A percentile compares a stretch with the other conserved stretches of the same genome.
These are phyloP conservation scores for Diarsia mendica DNA, from an alignment of 2,888 invertebrate genomes.

Conservation along the genomic window DNA sequence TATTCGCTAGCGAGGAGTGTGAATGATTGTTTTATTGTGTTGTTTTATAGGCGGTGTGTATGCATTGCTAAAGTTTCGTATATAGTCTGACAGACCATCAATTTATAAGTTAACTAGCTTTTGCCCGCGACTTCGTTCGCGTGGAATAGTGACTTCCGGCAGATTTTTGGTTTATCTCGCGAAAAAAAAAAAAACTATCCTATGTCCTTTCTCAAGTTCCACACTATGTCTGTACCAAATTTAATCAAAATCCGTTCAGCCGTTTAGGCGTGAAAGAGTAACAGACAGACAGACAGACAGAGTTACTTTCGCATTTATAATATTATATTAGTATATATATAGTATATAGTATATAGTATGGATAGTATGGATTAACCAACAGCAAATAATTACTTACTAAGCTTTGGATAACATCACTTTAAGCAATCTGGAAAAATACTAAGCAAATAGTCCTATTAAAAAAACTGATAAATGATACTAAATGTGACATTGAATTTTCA, in stretches of 20 bases:
- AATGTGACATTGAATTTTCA: background rate
- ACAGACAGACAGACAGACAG: no score
- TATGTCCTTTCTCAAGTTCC: no score
- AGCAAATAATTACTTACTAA: background rate
- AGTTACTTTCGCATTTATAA: no score
- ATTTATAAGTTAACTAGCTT: background rate
- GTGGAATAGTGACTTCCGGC: no score
- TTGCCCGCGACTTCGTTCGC: no score
- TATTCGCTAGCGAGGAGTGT: background rate
- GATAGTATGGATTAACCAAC: background rate
- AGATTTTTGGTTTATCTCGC: no score
- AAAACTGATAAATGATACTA: background rate
- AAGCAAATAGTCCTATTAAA: background rate
- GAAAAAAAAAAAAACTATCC: no score
- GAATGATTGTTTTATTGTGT: constrained; percentile 9
- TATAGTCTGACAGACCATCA: background rate
- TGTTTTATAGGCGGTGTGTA: background rate
- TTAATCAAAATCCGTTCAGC: no score
- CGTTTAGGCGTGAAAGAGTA: no score
- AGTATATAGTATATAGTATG: no score
- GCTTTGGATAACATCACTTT: background rate
- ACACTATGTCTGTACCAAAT: no score
- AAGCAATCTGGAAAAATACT: background rate
- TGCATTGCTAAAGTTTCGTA: background rate
- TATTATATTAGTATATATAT: no score